phyloP scores from a whole-genome alignment of 2,797 vertebrate genomes.

The Centropyge bicolor region DNA sequence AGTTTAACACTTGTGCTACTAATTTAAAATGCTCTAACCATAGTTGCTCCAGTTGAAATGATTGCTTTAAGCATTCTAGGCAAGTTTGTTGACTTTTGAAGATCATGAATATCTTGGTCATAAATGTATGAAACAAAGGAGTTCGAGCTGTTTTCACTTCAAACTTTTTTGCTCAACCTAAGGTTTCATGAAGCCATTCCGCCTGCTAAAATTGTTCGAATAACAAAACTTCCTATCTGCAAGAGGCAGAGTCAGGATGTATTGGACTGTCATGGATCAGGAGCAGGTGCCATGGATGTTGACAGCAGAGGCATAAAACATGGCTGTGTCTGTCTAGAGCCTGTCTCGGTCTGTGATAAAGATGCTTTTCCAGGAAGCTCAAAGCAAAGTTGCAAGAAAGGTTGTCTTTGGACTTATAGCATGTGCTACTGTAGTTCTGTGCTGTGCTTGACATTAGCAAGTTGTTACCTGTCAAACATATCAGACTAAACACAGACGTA shows the following conservation, averaged over 20 bases:
- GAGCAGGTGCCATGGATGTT: conserved; percentile 21
- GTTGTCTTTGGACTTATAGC: conserved; percentile 12
- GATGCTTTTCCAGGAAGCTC: background rate
- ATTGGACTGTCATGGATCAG: background rate
- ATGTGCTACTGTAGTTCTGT: conserved; percentile 19
- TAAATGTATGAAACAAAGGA: background rate
- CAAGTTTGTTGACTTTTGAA: background rate
- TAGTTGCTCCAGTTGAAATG: background rate
- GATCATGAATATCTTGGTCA: background rate
- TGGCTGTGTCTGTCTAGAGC: conserved; percentile 1
- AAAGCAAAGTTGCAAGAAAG: conserved; percentile 21
- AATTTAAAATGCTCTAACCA: background rate
- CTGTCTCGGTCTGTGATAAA: background rate
- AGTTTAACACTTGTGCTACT: background rate
- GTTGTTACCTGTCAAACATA: conserved; percentile 19
- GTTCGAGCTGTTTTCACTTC: background rate
- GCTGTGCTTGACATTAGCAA: conserved; percentile 16
- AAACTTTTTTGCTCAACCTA: background rate
- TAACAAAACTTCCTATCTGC: conserved; percentile 1
- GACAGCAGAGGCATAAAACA: conserved; percentile 11
- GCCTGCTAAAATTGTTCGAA: conserved; percentile 27
- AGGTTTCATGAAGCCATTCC: background rate
- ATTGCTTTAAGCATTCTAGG: background rate
- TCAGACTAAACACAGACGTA: background rate
- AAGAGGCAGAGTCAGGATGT: conserved; percentile 13